These are phyloP conservation scores for Syrrhaptes paradoxus DNA, from an alignment of 2,113 vertebrate species.

Conservation along the genomic window DNA sequence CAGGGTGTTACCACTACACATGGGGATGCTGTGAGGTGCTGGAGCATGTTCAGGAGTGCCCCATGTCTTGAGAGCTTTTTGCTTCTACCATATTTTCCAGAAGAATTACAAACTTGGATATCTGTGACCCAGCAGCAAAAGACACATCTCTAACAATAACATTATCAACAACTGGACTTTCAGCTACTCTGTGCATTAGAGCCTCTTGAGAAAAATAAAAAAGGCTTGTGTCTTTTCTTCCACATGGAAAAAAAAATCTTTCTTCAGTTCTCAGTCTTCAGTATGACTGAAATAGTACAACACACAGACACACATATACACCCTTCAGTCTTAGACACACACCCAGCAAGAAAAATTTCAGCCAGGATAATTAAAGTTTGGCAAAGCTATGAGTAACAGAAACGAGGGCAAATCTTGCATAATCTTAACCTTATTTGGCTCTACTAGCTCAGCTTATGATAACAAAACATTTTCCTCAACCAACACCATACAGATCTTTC, in stretches of 20 bases:
- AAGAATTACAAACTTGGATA: not conserved
- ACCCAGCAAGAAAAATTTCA: not conserved
- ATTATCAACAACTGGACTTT: not conserved
- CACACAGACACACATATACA: not conserved
- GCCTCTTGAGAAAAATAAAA: not conserved
- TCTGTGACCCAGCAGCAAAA: not conserved
- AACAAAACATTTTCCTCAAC: not conserved
- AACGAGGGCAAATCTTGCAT: conserved; percentile 22
- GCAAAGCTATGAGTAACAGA: conserved; percentile 5
- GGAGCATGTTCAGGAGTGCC: not conserved
- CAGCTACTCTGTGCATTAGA: not conserved
- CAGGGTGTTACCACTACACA: not conserved
- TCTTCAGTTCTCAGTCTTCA: not conserved
- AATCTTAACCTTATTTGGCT: conserved; percentile 4
- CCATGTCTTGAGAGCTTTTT: not conserved
- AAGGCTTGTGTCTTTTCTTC: not conserved
- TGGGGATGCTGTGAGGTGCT: not conserved
- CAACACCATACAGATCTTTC: not conserved
- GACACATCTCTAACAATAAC: not conserved
- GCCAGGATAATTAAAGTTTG: conserved; percentile 36
- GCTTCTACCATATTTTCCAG: not conserved
- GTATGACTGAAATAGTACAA: not conserved
- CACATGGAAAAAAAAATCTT: not conserved
- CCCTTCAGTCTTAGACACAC: conserved; percentile 6
- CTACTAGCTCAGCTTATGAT: not conserved